Conservation (phyloP, 2,888 invertebrate species). For the Heliconius ismenius region DNA sequence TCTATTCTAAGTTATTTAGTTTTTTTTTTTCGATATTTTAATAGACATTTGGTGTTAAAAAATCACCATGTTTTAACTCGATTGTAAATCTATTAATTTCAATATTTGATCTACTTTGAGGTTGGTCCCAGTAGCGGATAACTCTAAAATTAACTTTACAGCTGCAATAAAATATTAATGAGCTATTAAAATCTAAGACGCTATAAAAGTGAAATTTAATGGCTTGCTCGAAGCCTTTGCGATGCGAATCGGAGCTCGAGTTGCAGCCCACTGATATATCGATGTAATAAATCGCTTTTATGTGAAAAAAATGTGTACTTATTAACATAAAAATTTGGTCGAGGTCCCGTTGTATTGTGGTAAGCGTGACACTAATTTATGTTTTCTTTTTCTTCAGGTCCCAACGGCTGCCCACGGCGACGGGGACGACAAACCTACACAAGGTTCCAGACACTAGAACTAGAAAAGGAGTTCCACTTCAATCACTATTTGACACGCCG, state of each 20-base stretch:
- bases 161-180: conserved; percentile 78
- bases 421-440: conserved; percentile 98
- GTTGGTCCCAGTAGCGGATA: conserved; percentile 74
- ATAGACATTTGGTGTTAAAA: conserved; percentile 36
- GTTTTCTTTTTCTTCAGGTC: conserved; percentile 86
- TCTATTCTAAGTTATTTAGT: conserved; percentile 37
- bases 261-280: conserved; percentile 68
- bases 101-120: conserved; percentile 66
- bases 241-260: conserved; percentile 61
- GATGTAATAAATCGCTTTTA: conserved; percentile 70
- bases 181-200: conserved; percentile 78
- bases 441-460: conserved; percentile 97
- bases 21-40: conserved; percentile 44
- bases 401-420: conserved; percentile 96
- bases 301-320: conserved; percentile 42
- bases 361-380: conserved; percentile 44
- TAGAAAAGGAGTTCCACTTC: conserved; percentile 99
- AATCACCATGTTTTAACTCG: conserved; percentile 38
- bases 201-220: conserved; percentile 80
- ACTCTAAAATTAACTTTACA: conserved; percentile 79
- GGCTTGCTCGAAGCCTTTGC: conserved; percentile 67
- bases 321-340: conserved; percentile 38
- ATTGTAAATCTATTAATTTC: conserved; percentile 48
- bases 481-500: conserved; percentile 98
- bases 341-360: conserved; percentile 27